These are phyloP conservation scores for Spea bombifrons DNA, from an alignment of 2,113 vertebrate species.

Conservation along the genomic window DNA sequence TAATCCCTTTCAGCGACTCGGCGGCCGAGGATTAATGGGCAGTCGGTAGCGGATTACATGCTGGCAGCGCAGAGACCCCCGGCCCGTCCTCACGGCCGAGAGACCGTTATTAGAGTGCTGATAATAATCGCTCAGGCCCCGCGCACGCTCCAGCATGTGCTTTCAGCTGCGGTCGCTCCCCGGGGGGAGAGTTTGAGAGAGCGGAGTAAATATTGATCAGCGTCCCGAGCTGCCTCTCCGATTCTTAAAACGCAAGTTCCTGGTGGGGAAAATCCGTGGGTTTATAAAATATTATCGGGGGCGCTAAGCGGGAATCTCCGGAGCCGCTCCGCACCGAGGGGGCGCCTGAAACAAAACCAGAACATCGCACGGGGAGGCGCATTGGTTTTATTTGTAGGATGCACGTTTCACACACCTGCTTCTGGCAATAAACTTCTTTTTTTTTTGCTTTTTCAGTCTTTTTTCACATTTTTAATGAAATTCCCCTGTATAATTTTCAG, in stretches of 20 bases:
- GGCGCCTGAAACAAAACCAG: too few species aligned
- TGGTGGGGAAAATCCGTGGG: neutral
- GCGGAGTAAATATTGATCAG: constrained; percentile 25
- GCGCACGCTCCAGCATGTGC: constrained; percentile 36
- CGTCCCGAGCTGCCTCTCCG: neutral
- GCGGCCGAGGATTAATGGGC: neutral
- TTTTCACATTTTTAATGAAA: too few species aligned
- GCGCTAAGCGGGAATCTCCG: neutral
- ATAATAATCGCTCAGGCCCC: too few species aligned
- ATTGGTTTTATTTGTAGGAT: too few species aligned
- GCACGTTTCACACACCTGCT: too few species aligned
- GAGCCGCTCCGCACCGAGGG: too few species aligned
- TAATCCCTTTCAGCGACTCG: neutral
- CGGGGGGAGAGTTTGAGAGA: neutral
- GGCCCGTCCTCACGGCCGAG: neutral
- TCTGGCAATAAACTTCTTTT: too few species aligned
- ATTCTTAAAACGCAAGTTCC: neutral
- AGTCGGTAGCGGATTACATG: neutral
- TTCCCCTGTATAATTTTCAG: too few species aligned
- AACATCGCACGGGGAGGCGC: too few species aligned
- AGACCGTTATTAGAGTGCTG: neutral
- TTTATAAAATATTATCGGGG: constrained; percentile 2
- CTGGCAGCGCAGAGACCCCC: neutral
- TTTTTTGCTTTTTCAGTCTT: too few species aligned
- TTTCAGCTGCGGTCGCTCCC: constrained; percentile 27